phyloP scores from a whole-genome alignment of 2,888 invertebrate species.

The Aporophyla nigra region DNA sequence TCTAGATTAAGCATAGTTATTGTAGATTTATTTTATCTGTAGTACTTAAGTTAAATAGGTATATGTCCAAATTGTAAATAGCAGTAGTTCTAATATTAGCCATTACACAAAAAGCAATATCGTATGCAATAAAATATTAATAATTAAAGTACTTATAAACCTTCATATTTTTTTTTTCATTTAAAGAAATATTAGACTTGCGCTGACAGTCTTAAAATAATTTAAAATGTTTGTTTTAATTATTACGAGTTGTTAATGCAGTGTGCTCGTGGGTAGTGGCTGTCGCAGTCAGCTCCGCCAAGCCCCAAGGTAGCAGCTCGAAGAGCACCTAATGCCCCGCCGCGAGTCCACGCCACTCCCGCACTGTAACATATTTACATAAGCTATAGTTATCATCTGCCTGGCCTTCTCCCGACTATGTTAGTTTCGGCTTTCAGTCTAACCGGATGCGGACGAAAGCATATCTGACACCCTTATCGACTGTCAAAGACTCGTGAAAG shows the following conservation, averaged over 20 bases:
- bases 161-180: slow-evolving; percentile 5
- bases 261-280: slow-evolving; percentile 90
- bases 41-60: neutral
- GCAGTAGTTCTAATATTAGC: slow-evolving; percentile 20
- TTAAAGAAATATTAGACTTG: neutral
- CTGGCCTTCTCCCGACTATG: no score
- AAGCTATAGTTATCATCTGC: no score
- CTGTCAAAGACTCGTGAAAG: no score
- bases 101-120: slow-evolving; percentile 53
- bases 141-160: slow-evolving; percentile 16
- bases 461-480: no score
- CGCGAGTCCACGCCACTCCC: slow-evolving; percentile 94
- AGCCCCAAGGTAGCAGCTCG: slow-evolving; percentile 93
- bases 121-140: slow-evolving; percentile 52
- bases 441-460: no score
- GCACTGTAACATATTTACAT: slow-evolving; percentile 85
- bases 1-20: slow-evolving; percentile 19
- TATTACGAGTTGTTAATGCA: slow-evolving; percentile 72
- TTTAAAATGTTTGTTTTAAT: neutral
- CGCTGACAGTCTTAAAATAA: neutral
- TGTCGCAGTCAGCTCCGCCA: slow-evolving; percentile 92
- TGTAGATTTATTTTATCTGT: slow-evolving; percentile 31
- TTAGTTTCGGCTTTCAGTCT: no score
- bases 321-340: slow-evolving; percentile 89
- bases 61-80: slow-evolving; percentile 45